These are phyloP conservation scores for Tor tambroides DNA, from an alignment of 2,113 vertebrate species.

Conservation along the genomic window DNA sequence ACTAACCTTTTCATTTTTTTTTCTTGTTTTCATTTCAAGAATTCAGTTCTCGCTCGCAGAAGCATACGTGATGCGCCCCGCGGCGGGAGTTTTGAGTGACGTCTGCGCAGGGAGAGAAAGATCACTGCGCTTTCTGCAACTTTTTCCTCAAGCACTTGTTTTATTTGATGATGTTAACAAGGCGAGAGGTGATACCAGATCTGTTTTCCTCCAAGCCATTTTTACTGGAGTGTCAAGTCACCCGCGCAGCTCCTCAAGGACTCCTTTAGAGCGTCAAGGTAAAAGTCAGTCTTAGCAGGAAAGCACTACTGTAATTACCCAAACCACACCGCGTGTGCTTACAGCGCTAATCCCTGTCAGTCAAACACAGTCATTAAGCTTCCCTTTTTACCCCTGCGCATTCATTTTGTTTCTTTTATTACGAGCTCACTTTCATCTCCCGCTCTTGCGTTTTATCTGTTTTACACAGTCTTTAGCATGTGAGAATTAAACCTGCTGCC, in stretches of 20 bases:
- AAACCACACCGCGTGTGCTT: neutral
- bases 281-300: constrained; percentile 7
- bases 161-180: constrained; percentile 33
- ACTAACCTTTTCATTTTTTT: too few relatives aligned
- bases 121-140: neutral
- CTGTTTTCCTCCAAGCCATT: constrained; percentile 4
- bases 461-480: neutral
- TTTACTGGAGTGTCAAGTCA: constrained; percentile 25
- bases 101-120: neutral
- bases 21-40: neutral
- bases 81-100: neutral
- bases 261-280: constrained; percentile 14
- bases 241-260: neutral
- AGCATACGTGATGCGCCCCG: neutral
- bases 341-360: constrained; percentile 13
- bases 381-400: neutral
- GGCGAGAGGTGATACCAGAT: neutral
- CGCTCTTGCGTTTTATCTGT: neutral
- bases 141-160: constrained; percentile 15
- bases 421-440: neutral
- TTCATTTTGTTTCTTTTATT: constrained; percentile 32
- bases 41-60: neutral
- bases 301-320: constrained; percentile 34
- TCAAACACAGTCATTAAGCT: constrained; percentile 25
- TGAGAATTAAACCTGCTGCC: constrained; percentile 11